phyloP scores from a whole-genome alignment of 2,113 vertebrate genomes.

The Semicossyphus pulcher region DNA sequence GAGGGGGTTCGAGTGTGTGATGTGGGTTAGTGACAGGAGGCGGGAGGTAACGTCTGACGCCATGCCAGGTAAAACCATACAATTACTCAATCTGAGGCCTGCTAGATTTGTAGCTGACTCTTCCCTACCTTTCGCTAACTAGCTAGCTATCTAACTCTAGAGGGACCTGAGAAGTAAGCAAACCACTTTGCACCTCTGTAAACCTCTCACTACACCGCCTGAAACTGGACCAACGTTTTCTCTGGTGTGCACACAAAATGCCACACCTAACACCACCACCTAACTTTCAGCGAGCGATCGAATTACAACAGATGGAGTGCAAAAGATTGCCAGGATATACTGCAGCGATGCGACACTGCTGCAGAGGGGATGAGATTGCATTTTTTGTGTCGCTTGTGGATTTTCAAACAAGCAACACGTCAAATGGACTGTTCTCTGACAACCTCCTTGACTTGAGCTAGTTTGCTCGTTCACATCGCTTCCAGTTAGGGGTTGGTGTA shows the following conservation, averaged over 20 bases:
- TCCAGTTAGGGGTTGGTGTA: neutral
- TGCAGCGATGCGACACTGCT: no score
- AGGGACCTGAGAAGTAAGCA: slow-evolving; percentile 83
- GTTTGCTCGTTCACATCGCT: neutral
- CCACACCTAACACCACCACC: neutral
- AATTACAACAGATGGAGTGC: neutral
- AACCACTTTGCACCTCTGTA: slow-evolving; percentile 69
- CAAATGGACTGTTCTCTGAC: neutral
- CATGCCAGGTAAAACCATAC: slow-evolving; percentile 76
- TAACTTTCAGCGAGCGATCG: neutral
- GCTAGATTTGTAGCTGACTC: slow-evolving; percentile 30
- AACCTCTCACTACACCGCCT: slow-evolving; percentile 64
- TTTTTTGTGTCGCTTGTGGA: no score
- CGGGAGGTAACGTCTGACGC: slow-evolving; percentile 46
- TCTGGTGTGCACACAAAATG: slow-evolving; percentile 43
- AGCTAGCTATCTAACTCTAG: slow-evolving; percentile 71
- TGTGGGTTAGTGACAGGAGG: slow-evolving; percentile 37
- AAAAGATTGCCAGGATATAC: no score
- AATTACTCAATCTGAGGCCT: slow-evolving; percentile 59
- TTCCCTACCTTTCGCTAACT: slow-evolving; percentile 33
- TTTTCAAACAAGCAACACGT: neutral
- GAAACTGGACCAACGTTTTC: slow-evolving; percentile 51
- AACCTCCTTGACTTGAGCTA: neutral
- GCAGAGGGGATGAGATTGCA: no score
- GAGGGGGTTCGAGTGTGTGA: slow-evolving; percentile 26